A percentile compares a stretch with the other conserved stretches of the same genome.
These are phyloP conservation scores for Glyptemys insculpta DNA, from an alignment of 2,797 vertebrate genomes.

Conservation along the genomic window DNA sequence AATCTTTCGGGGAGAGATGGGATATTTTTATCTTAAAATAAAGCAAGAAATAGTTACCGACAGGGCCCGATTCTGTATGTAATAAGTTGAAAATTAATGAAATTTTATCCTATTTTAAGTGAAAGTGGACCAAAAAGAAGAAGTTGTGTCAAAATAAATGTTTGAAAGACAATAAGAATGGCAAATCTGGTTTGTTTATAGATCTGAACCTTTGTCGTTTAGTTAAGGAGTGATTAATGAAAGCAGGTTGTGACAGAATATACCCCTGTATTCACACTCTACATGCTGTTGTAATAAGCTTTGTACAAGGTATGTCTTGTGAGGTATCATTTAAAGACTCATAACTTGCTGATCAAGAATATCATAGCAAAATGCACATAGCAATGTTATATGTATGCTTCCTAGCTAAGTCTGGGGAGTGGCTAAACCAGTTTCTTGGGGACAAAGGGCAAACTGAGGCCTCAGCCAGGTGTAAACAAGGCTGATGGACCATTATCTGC, in stretches of 20 bases:
- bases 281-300: not conserved
- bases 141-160: not conserved
- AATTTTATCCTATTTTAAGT: conserved; percentile 4
- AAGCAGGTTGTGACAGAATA: not conserved
- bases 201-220: not conserved
- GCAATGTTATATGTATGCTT: not conserved
- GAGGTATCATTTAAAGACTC: not conserved
- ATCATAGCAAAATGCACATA: not conserved
- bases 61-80: not conserved
- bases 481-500: not conserved
- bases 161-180: not conserved
- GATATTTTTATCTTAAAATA: not conserved
- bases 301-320: not conserved
- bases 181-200: not conserved
- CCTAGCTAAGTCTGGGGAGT: not conserved
- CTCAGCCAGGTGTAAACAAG: not conserved
- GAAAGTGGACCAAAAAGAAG: not conserved
- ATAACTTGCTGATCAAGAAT: not conserved
- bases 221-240: not conserved
- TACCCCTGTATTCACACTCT: not conserved
- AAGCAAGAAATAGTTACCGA: not conserved
- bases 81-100: not conserved
- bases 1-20: not conserved
- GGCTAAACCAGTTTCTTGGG: not conserved
- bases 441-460: not conserved